Base-by-base conservation (phyloP, 2,797 vertebrate genomes). In the Galaxias olidus region DNA sequence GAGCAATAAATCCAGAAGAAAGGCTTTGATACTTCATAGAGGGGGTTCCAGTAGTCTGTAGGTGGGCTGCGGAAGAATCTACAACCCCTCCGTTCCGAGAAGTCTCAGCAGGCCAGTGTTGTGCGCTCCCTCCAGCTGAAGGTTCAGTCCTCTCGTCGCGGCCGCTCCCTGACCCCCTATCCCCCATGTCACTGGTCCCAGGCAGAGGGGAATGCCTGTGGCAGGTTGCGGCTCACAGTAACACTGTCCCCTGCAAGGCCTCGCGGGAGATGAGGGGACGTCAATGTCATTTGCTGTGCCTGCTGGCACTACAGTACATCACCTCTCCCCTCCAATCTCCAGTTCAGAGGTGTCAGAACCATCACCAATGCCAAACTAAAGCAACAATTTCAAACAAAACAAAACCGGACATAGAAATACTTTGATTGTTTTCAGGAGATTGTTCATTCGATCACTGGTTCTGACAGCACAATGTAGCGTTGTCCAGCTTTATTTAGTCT, bases 371-470 rank as follows among this genome's bases (percentile, higher is more conserved):
- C 14, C 10, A 73, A 80, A 53, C 9, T 52, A 57, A 48, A 66
- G 57, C 30, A 42, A 79, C 56, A 43, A 65, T 76, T 73, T 53
- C 17, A 71, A 82, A 71, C 43, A 65, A 68, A 83, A 84, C 62
- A 18, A 63, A 30, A 78, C 69, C 75, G 69, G 84, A 86, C 79
- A 53, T 30, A 65, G 49, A 76, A 50, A 54, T 18, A 69, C 65
- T 75, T 67, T 75, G 82, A 86, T 84, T 85, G 84, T 81, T 86
- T 82, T 81, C 63, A 74, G 73, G 83, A 84, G 80, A 78, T 83
- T 87, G 78, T 84, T 78, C 79, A 76, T 84, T 84, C 81, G 69
- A 61, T 81, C 75, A 73, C 63, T 68, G 55, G 59, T 63, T 72
- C 72, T 51, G 79, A 81, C 65, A 72, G 64, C 69, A 65, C 59